phyloP scores from a whole-genome alignment of 2,888 invertebrate species.

The Yponomeuta sedellus region DNA sequence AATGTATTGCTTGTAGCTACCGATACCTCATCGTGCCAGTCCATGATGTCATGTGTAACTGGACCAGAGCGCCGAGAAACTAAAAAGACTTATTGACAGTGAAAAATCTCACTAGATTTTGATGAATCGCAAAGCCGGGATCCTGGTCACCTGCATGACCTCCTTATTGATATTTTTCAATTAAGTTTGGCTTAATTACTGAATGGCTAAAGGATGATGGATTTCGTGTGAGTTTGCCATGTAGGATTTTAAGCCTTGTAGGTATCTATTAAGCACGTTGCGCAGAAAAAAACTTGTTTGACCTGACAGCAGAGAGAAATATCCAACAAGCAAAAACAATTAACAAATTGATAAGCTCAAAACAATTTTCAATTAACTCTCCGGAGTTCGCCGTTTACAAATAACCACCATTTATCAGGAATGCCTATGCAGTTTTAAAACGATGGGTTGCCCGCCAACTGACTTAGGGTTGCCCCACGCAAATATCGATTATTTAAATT shows the following conservation, averaged over 20 bases:
- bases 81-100: slow-evolving; percentile 3
- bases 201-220: background rate
- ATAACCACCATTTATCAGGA: slow-evolving; percentile 75
- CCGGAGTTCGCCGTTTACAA: slow-evolving; percentile 73
- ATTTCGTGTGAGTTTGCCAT: background rate
- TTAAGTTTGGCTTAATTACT: background rate
- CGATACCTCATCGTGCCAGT: slow-evolving; percentile 11
- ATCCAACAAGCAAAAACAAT: slow-evolving; percentile 73
- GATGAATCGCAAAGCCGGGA: background rate
- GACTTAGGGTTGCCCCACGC: slow-evolving; percentile 47
- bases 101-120: background rate
- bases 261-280: slow-evolving; percentile 35
- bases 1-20: slow-evolving; percentile 14
- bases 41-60: slow-evolving; percentile 11
- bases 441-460: slow-evolving; percentile 40
- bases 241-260: slow-evolving; percentile 19
- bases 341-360: slow-evolving; percentile 76
- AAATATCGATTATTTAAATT: slow-evolving; percentile 6
- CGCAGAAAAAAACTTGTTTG: slow-evolving; percentile 43
- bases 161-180: background rate
- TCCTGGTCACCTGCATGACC: background rate
- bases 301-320: slow-evolving; percentile 60
- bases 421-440: slow-evolving; percentile 75
- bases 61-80: slow-evolving; percentile 5
- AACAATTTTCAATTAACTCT: slow-evolving; percentile 77